Conservation (phyloP, 2,113 vertebrate genomes). For the Cathartes aura region DNA sequence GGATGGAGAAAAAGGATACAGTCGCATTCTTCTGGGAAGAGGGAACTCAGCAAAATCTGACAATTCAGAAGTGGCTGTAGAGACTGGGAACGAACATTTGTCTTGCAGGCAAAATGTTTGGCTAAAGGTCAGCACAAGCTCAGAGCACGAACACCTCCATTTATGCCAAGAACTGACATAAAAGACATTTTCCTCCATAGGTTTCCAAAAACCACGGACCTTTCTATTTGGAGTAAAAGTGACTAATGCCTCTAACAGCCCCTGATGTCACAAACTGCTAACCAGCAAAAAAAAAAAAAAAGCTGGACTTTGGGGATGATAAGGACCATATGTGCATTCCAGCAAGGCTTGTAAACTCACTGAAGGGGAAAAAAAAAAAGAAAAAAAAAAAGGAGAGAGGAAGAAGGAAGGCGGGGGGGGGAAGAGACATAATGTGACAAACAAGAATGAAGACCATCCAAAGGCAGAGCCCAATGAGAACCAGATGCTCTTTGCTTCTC, state of each 20-base stretch:
- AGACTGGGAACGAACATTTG: background rate
- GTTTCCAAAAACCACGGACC: constrained; percentile 40
- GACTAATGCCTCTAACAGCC: constrained; percentile 45
- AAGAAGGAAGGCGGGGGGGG: background rate
- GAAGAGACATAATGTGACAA: constrained; percentile 19
- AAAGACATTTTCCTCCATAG: constrained; percentile 49
- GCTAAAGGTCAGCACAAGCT: constrained; percentile 53
- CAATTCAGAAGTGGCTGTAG: background rate
- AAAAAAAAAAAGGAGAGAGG: background rate
- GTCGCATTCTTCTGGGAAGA: constrained; percentile 8
- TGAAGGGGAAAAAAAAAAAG: background rate
- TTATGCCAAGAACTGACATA: constrained; percentile 49
- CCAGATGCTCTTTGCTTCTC: constrained; percentile 55
- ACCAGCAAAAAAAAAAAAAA: background rate
- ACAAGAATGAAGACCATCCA: constrained; percentile 52
- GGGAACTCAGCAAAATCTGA: constrained; percentile 14
- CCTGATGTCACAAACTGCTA: constrained; percentile 69
- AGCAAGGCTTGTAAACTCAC: constrained; percentile 44
- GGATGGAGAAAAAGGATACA: background rate
- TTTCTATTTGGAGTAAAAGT: constrained; percentile 57
- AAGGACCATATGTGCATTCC: constrained; percentile 79
- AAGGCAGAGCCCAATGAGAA: constrained; percentile 45
- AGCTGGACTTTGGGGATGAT: constrained; percentile 42
- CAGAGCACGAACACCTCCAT: background rate
- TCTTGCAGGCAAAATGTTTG: constrained; percentile 51